These are phyloP conservation scores for Diabrotica undecimpunctata DNA, from an alignment of 1,140 invertebrate genomes.

Conservation along the genomic window DNA sequence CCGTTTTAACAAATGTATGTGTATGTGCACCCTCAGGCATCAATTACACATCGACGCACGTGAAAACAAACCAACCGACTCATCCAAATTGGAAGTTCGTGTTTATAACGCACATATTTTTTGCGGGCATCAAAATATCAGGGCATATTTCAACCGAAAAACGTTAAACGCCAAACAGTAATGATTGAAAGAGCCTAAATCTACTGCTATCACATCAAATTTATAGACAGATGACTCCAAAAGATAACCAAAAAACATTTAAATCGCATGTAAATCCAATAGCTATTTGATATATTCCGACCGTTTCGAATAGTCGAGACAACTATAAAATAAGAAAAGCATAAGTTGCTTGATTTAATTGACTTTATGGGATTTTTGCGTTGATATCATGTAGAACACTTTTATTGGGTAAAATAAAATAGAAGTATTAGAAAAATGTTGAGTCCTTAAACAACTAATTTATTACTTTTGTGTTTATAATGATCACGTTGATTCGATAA, in stretches of 20 bases:
- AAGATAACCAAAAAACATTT: constrained; percentile 9
- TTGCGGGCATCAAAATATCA: no score
- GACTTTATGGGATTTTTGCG: neutral
- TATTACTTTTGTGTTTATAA: no score
- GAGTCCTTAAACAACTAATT: no score
- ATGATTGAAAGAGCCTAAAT: constrained; percentile 7
- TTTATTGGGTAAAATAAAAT: neutral
- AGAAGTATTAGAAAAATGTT: neutral
- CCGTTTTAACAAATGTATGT: no score
- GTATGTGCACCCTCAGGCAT: no score
- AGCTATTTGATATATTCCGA: neutral
- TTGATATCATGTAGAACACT: neutral
- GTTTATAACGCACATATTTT: no score
- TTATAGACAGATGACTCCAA: neutral
- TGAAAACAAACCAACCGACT: no score
- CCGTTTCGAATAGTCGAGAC: neutral
- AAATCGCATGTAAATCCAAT: constrained; percentile 15
- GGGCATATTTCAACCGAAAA: neutral
- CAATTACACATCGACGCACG: no score
- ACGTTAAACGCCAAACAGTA: neutral
- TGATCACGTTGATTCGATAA: no score
- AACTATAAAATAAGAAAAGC: neutral
- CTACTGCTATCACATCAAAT: constrained; percentile 4
- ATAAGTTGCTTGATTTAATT: neutral
- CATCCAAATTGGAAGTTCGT: no score